Conservation (phyloP, 2,113 vertebrate species). For the Paramisgurnus dabryanus region DNA sequence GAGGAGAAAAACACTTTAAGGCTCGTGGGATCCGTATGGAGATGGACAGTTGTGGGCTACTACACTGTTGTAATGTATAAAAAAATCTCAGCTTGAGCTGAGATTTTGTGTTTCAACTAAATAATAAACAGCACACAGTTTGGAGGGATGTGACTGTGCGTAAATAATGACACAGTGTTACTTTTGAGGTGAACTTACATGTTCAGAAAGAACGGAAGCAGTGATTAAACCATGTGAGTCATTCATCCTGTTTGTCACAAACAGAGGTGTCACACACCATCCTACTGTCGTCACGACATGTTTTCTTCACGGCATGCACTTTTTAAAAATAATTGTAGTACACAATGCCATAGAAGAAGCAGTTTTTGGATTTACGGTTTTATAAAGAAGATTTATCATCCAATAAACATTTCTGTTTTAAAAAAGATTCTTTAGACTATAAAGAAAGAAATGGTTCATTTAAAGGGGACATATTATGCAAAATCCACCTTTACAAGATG, state of each 20-base stretch:
- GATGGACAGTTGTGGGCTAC: no score
- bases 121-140: neutral
- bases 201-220: constrained; percentile 31
- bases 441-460: no score
- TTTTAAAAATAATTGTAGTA: no score
- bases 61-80: no score
- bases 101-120: neutral
- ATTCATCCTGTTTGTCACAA: constrained; percentile 58
- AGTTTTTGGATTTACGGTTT: no score
- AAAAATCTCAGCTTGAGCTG: no score
- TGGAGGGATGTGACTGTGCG: constrained; percentile 4
- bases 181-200: neutral
- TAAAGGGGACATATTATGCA: no score
- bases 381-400: no score
- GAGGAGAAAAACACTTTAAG: neutral
- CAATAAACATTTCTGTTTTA: no score
- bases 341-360: no score
- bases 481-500: no score
- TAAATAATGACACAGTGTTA: constrained; percentile 9
- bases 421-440: no score
- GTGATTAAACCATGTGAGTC: constrained; percentile 47
- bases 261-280: constrained; percentile 27
- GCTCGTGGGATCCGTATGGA: neutral
- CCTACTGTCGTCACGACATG: constrained; percentile 41
- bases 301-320: neutral